Conservation (phyloP, 1,140 invertebrate genomes). For the Asbolus verrucosus region DNA sequence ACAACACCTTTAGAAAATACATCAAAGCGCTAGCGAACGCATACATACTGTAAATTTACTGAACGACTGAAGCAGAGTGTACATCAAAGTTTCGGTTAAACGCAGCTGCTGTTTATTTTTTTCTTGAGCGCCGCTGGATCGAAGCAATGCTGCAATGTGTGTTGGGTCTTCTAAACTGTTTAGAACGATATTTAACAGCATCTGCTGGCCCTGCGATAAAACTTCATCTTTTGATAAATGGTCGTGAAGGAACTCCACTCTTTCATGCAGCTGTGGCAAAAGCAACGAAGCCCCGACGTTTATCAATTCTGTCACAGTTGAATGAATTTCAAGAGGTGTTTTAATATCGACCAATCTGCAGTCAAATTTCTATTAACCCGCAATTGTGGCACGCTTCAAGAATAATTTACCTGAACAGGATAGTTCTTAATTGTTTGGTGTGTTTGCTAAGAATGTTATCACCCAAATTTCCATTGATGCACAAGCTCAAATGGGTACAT, state of each 20-base stretch:
- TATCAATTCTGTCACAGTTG: conserved; percentile 71
- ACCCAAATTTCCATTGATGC: conserved; percentile 67
- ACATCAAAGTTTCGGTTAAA: conserved; percentile 70
- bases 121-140: conserved; percentile 63
- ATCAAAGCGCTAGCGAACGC: not conserved
- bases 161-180: conserved; percentile 74
- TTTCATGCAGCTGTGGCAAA: conserved; percentile 71
- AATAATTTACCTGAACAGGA: conserved; percentile 69
- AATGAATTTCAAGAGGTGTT: conserved; percentile 69
- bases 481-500: conserved; percentile 72
- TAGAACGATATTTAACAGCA: conserved; percentile 73
- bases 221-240: conserved; percentile 70
- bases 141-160: conserved; percentile 71
- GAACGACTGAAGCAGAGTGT: conserved; percentile 70
- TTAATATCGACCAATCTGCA: conserved; percentile 72
- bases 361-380: too few species aligned
- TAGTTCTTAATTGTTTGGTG: conserved; percentile 69
- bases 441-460: conserved; percentile 68
- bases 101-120: conserved; percentile 56
- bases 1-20: conserved; percentile 29
- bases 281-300: conserved; percentile 72
- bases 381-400: too few species aligned
- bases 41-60: conserved; percentile 68
- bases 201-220: conserved; percentile 72
- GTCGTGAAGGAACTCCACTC: conserved; percentile 72